Evolutionary conservation across 2,888 invertebrate genomes (phyloP).

Genomic region (Hirtodrosophila histrioides): DNA sequence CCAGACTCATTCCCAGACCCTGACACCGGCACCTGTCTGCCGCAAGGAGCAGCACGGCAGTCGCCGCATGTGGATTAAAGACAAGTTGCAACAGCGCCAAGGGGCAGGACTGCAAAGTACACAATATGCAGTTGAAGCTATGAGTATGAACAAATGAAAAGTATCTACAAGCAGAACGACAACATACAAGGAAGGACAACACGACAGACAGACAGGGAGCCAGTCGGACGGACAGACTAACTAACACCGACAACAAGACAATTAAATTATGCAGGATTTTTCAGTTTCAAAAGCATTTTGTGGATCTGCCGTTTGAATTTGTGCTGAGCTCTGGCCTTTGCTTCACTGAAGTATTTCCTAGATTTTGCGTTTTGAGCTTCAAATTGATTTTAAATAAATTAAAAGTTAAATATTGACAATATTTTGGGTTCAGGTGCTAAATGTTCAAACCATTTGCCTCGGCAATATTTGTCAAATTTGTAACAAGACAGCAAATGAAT

Average conservation of each 20-base stretch:
- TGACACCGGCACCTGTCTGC: constrained; percentile 40
- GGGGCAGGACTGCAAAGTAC: constrained; percentile 36
- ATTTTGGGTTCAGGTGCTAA: constrained; percentile 25
- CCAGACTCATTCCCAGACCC: constrained; percentile 2
- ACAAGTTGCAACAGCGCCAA: constrained; percentile 48
- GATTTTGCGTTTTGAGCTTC: constrained; percentile 22
- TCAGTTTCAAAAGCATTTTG: constrained; percentile 27
- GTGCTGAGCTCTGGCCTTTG: not conserved
- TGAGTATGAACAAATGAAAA: constrained; percentile 22
- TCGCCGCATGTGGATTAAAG: constrained; percentile 48
- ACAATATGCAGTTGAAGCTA: constrained; percentile 13
- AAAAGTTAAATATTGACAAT: constrained; percentile 71
- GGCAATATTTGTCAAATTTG: constrained; percentile 33
- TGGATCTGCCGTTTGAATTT: constrained; percentile 11
- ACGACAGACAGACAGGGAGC: constrained; percentile 8
- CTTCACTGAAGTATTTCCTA: constrained; percentile 3
- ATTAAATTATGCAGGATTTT: constrained; percentile 75
- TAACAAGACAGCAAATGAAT: constrained; percentile 34
- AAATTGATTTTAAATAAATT: constrained; percentile 74
- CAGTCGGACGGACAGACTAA: constrained; percentile 22
- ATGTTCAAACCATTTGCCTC: not conserved
- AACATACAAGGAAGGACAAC: constrained; percentile 16
- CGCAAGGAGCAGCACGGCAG: constrained; percentile 16
- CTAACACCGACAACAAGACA: constrained; percentile 64
- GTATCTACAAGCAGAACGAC: constrained; percentile 25